A percentile compares a stretch with the other conserved stretches of the same genome.
Conservation (phyloP, 2,888 invertebrate species). For the Sphaerophoria taeniata region DNA sequence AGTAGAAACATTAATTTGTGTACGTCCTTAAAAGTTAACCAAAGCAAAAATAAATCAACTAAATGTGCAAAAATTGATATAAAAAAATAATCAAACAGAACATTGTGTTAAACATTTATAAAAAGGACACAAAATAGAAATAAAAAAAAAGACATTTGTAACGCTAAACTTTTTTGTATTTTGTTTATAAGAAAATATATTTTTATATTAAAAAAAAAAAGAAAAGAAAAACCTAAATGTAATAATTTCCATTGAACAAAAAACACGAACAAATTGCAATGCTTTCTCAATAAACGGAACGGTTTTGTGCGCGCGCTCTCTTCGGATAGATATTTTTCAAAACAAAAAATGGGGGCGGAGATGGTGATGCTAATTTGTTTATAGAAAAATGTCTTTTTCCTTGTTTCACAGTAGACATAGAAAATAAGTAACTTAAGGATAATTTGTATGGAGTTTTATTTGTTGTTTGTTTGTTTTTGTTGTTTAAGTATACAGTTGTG, state of each 20-base stretch:
- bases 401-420: not conserved
- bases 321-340: too few relatives aligned
- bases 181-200: slow-evolving; percentile 42
- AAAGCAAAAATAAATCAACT: not conserved
- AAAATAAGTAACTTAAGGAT: slow-evolving; percentile 22
- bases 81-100: slow-evolving; percentile 21
- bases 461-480: not conserved
- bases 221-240: slow-evolving; percentile 24
- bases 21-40: not conserved
- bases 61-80: not conserved
- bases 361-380: slow-evolving; percentile 28
- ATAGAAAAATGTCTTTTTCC: slow-evolving; percentile 31
- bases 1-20: slow-evolving; percentile 28
- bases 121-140: slow-evolving; percentile 20
- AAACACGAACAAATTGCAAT: slow-evolving; percentile 45
- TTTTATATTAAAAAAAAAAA: slow-evolving; percentile 28
- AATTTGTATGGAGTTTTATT: not conserved
- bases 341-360: slow-evolving; percentile 10
- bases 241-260: slow-evolving; percentile 34
- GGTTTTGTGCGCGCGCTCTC: slow-evolving; percentile 43
- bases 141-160: slow-evolving; percentile 40
- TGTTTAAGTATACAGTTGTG: slow-evolving; percentile 53
- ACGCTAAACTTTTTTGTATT: slow-evolving; percentile 4
- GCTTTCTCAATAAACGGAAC: slow-evolving; percentile 53
- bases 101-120: slow-evolving; percentile 18